These are phyloP conservation scores for Andrena minutula DNA, from an alignment of 2,888 invertebrate genomes.

Conservation along the genomic window DNA sequence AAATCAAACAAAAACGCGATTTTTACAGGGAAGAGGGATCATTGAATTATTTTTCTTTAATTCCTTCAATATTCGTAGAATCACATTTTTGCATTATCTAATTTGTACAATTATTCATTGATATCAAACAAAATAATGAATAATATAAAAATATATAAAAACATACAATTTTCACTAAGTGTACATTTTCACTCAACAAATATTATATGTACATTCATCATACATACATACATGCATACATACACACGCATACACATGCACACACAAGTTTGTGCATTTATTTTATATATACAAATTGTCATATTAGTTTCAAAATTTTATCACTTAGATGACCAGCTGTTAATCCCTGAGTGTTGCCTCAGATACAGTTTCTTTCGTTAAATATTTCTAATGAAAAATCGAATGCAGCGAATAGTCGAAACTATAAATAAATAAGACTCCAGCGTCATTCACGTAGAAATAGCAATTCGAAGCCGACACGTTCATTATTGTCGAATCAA, in stretches of 20 bases:
- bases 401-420: conserved; percentile 17
- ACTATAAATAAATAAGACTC: conserved; percentile 50
- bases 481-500: background rate
- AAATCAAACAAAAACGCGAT: conserved; percentile 6
- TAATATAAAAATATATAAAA: conserved; percentile 27
- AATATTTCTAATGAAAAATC: background rate
- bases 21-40: no score
- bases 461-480: background rate
- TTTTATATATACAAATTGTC: conserved; percentile 9
- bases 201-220: background rate
- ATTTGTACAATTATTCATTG: conserved; percentile 5
- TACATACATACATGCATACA: conserved; percentile 1
- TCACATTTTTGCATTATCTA: background rate
- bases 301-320: conserved; percentile 8
- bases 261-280: conserved; percentile 10
- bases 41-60: background rate
- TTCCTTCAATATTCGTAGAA: background rate
- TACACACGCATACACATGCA: conserved; percentile 3
- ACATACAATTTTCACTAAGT: conserved; percentile 15
- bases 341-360: conserved; percentile 44
- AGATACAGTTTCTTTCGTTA: background rate
- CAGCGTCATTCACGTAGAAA: conserved; percentile 3
- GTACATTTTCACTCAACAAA: conserved; percentile 10
- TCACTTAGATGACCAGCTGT: conserved; percentile 17
- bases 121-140: conserved; percentile 3